Base-by-base conservation (phyloP, 2,888 invertebrate genomes). In the Theodoxus fluviatilis region DNA sequence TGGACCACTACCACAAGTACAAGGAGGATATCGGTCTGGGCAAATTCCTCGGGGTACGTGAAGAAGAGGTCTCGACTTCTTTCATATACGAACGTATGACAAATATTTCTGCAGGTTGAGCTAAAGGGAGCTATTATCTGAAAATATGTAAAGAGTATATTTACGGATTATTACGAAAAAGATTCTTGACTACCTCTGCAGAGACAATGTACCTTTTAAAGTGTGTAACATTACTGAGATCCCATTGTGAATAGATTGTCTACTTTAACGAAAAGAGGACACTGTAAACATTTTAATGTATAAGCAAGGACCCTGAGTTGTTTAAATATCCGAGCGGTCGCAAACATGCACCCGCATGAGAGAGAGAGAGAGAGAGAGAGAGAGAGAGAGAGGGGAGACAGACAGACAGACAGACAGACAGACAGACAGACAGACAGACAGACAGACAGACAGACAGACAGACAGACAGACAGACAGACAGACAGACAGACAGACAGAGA, bases 1-100 rank as follows among this genome's bases (percentile, higher is more conserved):
- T 90, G 64, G 91, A 92, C 82, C 91, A 91, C 35, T 93, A 92
- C 85, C 90, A 92, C 82, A 89, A 88, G 71, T 90, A 90, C 82
- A 86, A 88, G 74, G 89, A 90, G 28, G 93, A 93, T 78, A 89
- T 92, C 0, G 77, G 85, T 55, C 82, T 91, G 35, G 80, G 92
- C 69, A 89, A 87, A 64, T 82, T 89, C 22, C 84, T 92, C 0
- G 91, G 91, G 72, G 87, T 85, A 72, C 63, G 74, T 68, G n/a
- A 4, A 3, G 3, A 18, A 28, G 22, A n/a, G 4, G 31, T 15
- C 3, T 28, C 57, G 57, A 22, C 6, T 28, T 18, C 43, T 43
- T n/a, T n/a, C n/a, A n/a, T n/a, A n/a, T n/a, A n/a, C n/a, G n/a
- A n/a, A n/a, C n/a, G n/a, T n/a, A n/a, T n/a, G n/a, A n/a, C n/a